A percentile compares a stretch with the other conserved stretches of the same genome.
Conservation (phyloP, 2,888 invertebrate genomes). For the Parnassius apollo region DNA sequence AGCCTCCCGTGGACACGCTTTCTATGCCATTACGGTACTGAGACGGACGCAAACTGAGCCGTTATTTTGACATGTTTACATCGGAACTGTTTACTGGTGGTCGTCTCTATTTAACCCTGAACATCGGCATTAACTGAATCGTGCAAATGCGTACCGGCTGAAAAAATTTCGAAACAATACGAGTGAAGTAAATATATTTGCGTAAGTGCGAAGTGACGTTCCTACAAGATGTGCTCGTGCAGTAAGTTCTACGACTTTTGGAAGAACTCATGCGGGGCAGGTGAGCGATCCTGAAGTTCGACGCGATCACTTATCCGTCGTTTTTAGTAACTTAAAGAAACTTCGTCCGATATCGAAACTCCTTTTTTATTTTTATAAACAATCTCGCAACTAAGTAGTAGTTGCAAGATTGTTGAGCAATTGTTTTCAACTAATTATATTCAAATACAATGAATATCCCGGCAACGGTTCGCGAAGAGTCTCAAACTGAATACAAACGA, state of each 20-base stretch:
- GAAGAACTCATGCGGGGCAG: slow-evolving; percentile 77
- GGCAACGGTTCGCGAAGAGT: background rate
- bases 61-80: slow-evolving; percentile 64
- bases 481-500: slow-evolving; percentile 15
- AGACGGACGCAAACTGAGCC: slow-evolving; percentile 51
- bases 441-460: too few relatives aligned
- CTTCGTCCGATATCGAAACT: too few relatives aligned
- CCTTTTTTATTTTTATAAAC: too few relatives aligned
- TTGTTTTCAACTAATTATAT: background rate
- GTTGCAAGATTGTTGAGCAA: background rate
- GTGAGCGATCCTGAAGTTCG: slow-evolving; percentile 47
- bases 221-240: slow-evolving; percentile 72
- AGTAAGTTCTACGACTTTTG: slow-evolving; percentile 78
- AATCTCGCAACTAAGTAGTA: background rate
- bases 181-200: slow-evolving; percentile 80
- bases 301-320: background rate
- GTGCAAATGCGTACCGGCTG: slow-evolving; percentile 63
- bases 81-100: slow-evolving; percentile 48
- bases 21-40: slow-evolving; percentile 67
- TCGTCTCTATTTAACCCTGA: slow-evolving; percentile 57
- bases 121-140: slow-evolving; percentile 55
- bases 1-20: slow-evolving; percentile 51
- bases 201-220: slow-evolving; percentile 70
- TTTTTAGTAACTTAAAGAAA: too few relatives aligned
- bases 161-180: slow-evolving; percentile 73